A percentile compares a stretch with the other conserved stretches of the same genome.
Evolutionary conservation across 1,140 invertebrate genomes (phyloP).

Genomic region (Littorina saxatilis): DNA sequence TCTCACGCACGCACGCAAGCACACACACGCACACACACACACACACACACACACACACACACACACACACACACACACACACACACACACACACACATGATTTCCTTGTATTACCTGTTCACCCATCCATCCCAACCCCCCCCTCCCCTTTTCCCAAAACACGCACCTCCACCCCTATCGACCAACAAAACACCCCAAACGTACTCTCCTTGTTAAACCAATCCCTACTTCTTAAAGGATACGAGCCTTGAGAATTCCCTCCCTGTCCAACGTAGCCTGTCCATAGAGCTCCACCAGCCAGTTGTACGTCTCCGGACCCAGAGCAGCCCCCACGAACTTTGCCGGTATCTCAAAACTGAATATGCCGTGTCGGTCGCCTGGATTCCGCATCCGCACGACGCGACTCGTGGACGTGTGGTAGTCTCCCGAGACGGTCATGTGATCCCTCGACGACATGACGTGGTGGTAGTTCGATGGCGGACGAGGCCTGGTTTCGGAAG

Average conservation of each 20-base stretch:
- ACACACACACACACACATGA: not conserved
- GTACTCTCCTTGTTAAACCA: too few relatives aligned
- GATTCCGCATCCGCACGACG: not conserved
- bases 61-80: constrained; percentile 11
- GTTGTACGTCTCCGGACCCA: constrained; percentile 33
- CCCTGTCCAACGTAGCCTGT: constrained; percentile 9
- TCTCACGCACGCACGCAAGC: constrained; percentile 9
- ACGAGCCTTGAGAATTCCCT: constrained; percentile 21
- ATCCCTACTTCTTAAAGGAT: too few relatives aligned
- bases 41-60: constrained; percentile 17
- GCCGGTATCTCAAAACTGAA: constrained; percentile 31
- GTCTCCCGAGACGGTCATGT: too few relatives aligned
- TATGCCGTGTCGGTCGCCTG: constrained; percentile 18
- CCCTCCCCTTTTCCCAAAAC: not conserved
- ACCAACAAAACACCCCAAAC: not conserved
- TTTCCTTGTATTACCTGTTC: not conserved
- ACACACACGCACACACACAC: constrained; percentile 8
- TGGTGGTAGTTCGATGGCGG: too few relatives aligned
- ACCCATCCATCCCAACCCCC: not conserved
- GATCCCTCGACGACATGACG: too few relatives aligned
- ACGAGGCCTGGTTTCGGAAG: too few relatives aligned
- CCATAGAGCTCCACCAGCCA: constrained; percentile 33
- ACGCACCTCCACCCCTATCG: not conserved
- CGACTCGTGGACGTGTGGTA: too few relatives aligned
- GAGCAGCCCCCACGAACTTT: constrained; percentile 9